A percentile compares a stretch with the other conserved stretches of the same genome.
Evolutionary conservation across 2,888 invertebrate genomes (phyloP).

Genomic region (Alcis repandata): DNA sequence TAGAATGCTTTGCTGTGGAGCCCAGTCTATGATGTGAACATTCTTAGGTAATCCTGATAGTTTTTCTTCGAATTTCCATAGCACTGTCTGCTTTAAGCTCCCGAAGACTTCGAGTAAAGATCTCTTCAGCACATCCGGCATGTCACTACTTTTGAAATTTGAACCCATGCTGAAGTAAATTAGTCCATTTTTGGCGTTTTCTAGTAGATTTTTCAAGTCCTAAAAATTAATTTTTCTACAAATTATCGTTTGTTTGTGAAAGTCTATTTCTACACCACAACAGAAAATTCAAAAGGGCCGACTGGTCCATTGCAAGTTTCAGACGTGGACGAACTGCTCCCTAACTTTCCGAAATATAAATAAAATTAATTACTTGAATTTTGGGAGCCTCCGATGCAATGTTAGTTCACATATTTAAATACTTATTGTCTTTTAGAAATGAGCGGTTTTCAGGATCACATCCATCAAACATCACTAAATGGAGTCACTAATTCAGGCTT

Average conservation of each 20-base stretch:
- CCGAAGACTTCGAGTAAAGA: conserved; percentile 67
- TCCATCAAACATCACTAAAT: no score
- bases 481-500: no score
- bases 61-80: conserved; percentile 79
- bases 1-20: conserved; percentile 65
- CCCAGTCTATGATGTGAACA: conserved; percentile 73
- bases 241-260: neutral
- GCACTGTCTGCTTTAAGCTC: conserved; percentile 73
- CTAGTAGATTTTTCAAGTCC: conserved; percentile 60
- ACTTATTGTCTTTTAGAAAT: no score
- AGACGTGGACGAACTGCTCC: no score
- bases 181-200: conserved; percentile 59
- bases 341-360: no score
- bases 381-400: no score
- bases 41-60: conserved; percentile 66
- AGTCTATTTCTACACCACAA: no score
- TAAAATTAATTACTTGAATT: no score
- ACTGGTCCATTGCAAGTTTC: no score
- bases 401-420: no score
- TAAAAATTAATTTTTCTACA: conserved; percentile 36
- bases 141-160: conserved; percentile 54
- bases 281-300: no score
- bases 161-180: conserved; percentile 70
- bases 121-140: conserved; percentile 52
- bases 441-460: no score